A percentile compares a stretch with the other conserved stretches of the same genome.
Evolutionary conservation across 2,888 invertebrate genomes (phyloP).

Genomic region (Dendrolimus pini): DNA sequence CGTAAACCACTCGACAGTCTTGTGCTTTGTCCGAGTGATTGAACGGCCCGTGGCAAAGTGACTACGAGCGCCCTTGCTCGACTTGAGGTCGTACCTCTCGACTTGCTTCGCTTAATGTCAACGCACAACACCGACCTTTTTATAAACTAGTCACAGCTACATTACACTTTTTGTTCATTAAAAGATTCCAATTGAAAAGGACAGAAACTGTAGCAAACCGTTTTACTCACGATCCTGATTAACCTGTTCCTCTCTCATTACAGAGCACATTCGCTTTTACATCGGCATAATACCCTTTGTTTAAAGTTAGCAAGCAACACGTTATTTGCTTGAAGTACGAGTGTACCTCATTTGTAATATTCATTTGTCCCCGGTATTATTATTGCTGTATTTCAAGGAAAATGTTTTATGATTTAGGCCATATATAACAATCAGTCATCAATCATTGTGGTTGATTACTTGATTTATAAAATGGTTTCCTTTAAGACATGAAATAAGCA

Average conservation of each 20-base stretch:
- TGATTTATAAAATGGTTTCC: conserved; percentile 3
- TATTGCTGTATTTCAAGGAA: background rate
- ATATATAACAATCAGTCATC: background rate
- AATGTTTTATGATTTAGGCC: background rate
- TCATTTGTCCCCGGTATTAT: background rate
- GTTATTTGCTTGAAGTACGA: background rate
- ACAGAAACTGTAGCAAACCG: conserved; percentile 7
- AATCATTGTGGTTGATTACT: background rate
- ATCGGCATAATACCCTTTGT: conserved; percentile 11
- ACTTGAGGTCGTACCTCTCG: conserved; percentile 52
- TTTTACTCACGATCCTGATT: conserved; percentile 18
- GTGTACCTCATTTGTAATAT: too few relatives aligned
- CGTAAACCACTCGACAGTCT: background rate
- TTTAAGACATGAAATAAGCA: background rate
- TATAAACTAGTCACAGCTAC: conserved; percentile 19
- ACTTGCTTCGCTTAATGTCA: conserved; percentile 50
- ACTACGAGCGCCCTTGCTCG: conserved; percentile 42
- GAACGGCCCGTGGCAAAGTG: conserved; percentile 10
- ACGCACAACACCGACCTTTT: conserved; percentile 37
- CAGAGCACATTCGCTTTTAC: conserved; percentile 5
- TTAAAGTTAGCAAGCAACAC: conserved; percentile 4
- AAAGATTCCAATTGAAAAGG: conserved; percentile 11
- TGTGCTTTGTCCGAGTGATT: conserved; percentile 2
- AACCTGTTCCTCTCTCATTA: conserved; percentile 19
- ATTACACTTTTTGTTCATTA: conserved; percentile 21